Evolutionary conservation across 2,888 invertebrate species (phyloP), one percentile per base, ranked within the genome.

Genomic region (Chaitophorus viminalis): DNA sequence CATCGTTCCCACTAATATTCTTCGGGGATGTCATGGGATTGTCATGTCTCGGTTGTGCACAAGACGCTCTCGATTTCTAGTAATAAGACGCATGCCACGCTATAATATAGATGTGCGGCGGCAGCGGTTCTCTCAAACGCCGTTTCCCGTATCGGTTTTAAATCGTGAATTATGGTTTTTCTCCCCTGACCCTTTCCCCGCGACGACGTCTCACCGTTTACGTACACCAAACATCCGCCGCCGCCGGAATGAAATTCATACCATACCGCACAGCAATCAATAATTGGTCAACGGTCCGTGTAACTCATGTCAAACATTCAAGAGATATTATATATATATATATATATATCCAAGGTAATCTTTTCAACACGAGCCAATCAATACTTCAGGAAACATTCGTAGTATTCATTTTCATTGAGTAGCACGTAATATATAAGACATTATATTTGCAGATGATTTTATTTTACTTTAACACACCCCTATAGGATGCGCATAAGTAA

Each of bases 201-300:
- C 14, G 1, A 14, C 14, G 1, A 1, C 14, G 14, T 46, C 11
- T 46, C 1, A 5, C 46, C 36, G 36, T 36, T 46, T 46, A 46
- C 14, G 14, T 14, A 46, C 14, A 46, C 14, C 14, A 46, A 46
- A 5, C 33, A 29, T 60, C 60, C 1, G 6, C 31, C 29, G 6
- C 31, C 29, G 11, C 33, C n/a, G 68, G n/a, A 77, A 85, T 70
- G 31, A 85, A 85, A 77, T 46, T 68, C 33, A 46, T 77, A 52
- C 52, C 46, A n/a, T 46, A 33, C 31, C 9, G 9, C n/a, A 14
- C n/a, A 14, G 31, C 68, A 85, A 77, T 85, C 77, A 18, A 77
- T 85, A 85, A 85, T 85, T 70, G 85, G 52, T 46, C 84, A 76
- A 60, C 76, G 39, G 60, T n/a, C 77, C 85, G 52, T 33, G 52